Base-by-base conservation (phyloP, 2,888 invertebrate genomes). In the Ditylenchus weischeri region DNA sequence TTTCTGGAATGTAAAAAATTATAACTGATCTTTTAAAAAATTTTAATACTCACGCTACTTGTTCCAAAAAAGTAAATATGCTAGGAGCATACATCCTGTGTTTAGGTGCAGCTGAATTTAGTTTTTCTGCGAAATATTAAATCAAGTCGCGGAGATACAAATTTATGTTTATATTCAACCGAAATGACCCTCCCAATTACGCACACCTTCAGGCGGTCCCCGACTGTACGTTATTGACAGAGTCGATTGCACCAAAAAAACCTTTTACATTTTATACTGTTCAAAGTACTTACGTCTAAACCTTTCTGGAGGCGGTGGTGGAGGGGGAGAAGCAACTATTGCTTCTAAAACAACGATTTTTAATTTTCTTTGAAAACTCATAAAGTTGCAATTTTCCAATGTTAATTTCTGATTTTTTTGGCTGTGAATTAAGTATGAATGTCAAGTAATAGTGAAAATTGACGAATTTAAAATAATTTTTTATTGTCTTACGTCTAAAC, bases 31-130 rank as follows among this genome's bases (percentile, higher is more conserved):
- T 54, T 15, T 54, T 29, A 54, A 13, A 54, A 54, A 10, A 6
- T 1, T 29, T 15, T 29, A 15, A 18, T 54, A 29, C 57, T 54
- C 29, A 54, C 57, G 57, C 57, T 54, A 54, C 23, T 35, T 23
- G 57, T 18, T 54, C 57, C 29, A 54, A 18, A 54, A 54, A 29
- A 29, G 57, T 54, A 18, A 54, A 54, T 29, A 54, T 54, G 18
- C 29, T 35, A 10, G 57, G 57, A 13, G 57, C 23, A 43, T 43
- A 43, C 43, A 43, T 43, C 15, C 43, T 43, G 15, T 43, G 43
- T 8, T 43, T 10, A 2, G 43, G 3, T 1, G 15, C 11, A 43
- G 43, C 43, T 43, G 8, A 43, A 43, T 43, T 43, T 13, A 43
- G 15, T 43, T 8, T 43, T n/a, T n/a, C n/a, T n/a, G n/a, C n/a